Evolutionary conservation across 2,797 vertebrate genomes (phyloP), one percentile per base, ranked within the genome.

Genomic region (Potorous gilbertii): DNA sequence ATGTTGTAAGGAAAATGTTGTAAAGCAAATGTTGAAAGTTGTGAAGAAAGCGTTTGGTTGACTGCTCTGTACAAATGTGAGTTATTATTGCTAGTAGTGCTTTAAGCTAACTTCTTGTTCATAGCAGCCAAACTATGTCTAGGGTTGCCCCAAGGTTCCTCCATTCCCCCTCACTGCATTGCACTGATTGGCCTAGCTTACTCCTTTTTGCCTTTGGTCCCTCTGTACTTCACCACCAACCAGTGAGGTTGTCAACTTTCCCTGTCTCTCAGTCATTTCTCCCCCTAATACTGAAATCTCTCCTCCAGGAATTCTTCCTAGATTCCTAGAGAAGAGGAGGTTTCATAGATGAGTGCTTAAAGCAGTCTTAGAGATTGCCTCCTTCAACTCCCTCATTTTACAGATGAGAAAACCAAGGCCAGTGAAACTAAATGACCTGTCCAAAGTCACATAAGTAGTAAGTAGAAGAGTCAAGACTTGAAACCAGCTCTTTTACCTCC

Each of bases 251-350:
- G 62, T n/a, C 62, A 74, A 8, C 5, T 40, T 66, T 55, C 34
- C 74, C n/a, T 29, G 6, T 40, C 59, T 55, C 59, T 90, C 50
- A 27, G 40, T 66, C 62, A 31, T 31, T 87, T 95, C 59, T 54
- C 27, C 56, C 55, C 27, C 16, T 50, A 59, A 56, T 74, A 18
- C 31, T 54, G 54, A 40, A 27, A 28, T 62, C 87, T 87, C 89
- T 62, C 93, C 91, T 59, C 93, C 57, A 28, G 90, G 57, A 97
- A 96, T 50, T 28, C 93, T 56, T 40, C 21, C 55, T 89, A 46
- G 8, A 52, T 24, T 54, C 74, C 74, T 31, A 46, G 18, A 81
- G 2, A 31, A 46, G 18, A 81, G 21, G 62, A 66, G 34, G n/a
- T 46, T 81, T 81, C 18, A 81, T 81, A 81, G 74, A 81, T 81